These are phyloP conservation scores for Sebastes oblongus DNA, from an alignment of 2,797 vertebrate genomes.

Conservation along the genomic window DNA sequence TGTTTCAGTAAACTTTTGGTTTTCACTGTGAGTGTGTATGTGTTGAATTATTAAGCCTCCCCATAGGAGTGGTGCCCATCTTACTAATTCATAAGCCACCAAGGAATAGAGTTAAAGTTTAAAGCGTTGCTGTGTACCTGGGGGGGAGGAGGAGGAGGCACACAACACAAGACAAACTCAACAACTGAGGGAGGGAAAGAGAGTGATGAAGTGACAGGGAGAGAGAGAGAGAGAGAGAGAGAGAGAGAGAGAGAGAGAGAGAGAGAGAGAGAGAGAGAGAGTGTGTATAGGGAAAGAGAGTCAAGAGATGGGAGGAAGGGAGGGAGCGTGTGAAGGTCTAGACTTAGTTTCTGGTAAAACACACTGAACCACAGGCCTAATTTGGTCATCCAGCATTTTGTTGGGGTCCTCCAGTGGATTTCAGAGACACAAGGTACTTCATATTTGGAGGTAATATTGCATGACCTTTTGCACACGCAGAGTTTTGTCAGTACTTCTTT, in stretches of 20 bases:
- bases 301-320: neutral
- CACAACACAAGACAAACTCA: slow-evolving; percentile 69
- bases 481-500: neutral
- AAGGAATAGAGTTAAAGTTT: slow-evolving; percentile 87
- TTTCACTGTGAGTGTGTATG: slow-evolving; percentile 76
- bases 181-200: slow-evolving; percentile 48
- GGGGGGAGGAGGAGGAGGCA: neutral
- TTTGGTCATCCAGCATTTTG: slow-evolving; percentile 54
- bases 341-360: slow-evolving; percentile 30
- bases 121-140: slow-evolving; percentile 79
- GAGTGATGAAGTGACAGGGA: slow-evolving; percentile 31
- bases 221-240: neutral
- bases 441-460: slow-evolving; percentile 15
- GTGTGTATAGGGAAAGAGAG: slow-evolving; percentile 3
- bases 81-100: slow-evolving; percentile 89
- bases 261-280: neutral
- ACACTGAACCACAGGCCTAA: slow-evolving; percentile 34
- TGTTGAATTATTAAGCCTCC: slow-evolving; percentile 88
- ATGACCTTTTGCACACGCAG: neutral
- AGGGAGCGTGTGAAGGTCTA: slow-evolving; percentile 2
- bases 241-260: neutral
- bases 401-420: slow-evolving; percentile 42
- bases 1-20: slow-evolving; percentile 86
- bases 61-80: slow-evolving; percentile 81
- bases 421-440: slow-evolving; percentile 16